Evolutionary conservation across 2,113 vertebrate species (phyloP), one percentile per base, ranked within the genome.

Genomic region (Dipodomys merriami): DNA sequence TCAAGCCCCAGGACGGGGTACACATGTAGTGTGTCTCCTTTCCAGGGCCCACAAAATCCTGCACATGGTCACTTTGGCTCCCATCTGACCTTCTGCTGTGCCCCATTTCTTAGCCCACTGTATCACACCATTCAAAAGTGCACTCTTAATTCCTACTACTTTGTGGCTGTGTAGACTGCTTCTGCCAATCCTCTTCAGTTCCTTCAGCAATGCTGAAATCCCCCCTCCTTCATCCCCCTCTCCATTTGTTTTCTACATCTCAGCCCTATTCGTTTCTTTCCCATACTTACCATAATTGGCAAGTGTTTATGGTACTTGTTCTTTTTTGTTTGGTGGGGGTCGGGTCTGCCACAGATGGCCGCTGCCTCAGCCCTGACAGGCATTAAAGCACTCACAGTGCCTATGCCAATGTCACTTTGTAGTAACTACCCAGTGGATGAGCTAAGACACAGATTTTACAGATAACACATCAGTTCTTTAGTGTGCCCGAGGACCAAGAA

Each of bases 381-480:
- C 30, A 82, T 67, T 29, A 33, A 88, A 79, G 22, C 18, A 18
- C 57, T 25, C 44, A 46, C 65, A 7, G 23, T 77, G 39, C 35
- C 74, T 20, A 90, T 49, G 22, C 73, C 2, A 33, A 73, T 13
- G 71, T 27, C 33, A 94, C n/a, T 81, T 73, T 15, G 19, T 39
- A 77, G 87, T 46, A 85, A 57, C 29, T 35, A 78, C 35, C 83
- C 89, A 27, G 74, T 82, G 12, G 46, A 71, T 84, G 64, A 79
- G 81, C 64, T 82, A 73, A 91, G 35, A 16, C 78, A 12, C 87
- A 62, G 35, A 74, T 73, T 89, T 68, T 80, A 93, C 29, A 83
- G 35, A 81, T 68, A 57, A 46, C 33, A 89, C 92, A 74, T 39
- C 65, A 74, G n/a, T n/a, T 81, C 35, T 60, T 81, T 71, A 76